phyloP scores from a whole-genome alignment of 1,140 invertebrate species.

The Formica selysi region DNA sequence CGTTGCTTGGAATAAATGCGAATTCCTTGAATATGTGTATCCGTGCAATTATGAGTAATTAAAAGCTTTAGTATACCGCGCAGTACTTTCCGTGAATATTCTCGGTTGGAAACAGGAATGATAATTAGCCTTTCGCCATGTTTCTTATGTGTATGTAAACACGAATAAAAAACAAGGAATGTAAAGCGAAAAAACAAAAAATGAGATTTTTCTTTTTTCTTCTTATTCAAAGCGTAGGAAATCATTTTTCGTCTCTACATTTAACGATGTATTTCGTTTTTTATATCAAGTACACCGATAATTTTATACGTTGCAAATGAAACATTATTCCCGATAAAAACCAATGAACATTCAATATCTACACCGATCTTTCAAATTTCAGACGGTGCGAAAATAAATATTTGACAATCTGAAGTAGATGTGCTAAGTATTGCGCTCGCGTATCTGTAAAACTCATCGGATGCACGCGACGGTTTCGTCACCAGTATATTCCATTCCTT shows the following conservation, averaged over 20 bases:
- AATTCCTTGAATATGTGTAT: conserved; percentile 30
- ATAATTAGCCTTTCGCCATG: conserved; percentile 36
- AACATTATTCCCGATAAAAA: conserved; percentile 24
- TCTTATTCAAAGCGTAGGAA: not conserved
- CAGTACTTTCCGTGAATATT: conserved; percentile 14
- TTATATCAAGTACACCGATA: not conserved
- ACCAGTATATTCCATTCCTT: not conserved
- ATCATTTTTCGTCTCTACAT: not conserved
- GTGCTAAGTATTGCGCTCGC: conserved; percentile 23
- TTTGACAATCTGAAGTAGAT: conserved; percentile 44
- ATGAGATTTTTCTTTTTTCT: not conserved
- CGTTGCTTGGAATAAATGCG: not conserved
- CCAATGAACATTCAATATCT: not conserved
- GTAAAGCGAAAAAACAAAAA: not conserved
- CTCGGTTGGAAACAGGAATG: conserved; percentile 31
- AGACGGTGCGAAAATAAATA: conserved; percentile 48
- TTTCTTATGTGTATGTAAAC: conserved; percentile 2
- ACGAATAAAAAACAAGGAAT: not conserved
- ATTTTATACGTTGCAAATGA: not conserved
- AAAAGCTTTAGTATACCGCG: conserved; percentile 24
- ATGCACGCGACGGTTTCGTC: conserved; percentile 32
- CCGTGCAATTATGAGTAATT: conserved; percentile 38
- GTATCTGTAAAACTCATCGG: conserved; percentile 51
- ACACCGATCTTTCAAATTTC: conserved; percentile 8
- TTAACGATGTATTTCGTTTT: not conserved